Conservation (phyloP, 53 echinoderm and acorn worm species). For the Glandiceps talaboti region DNA sequence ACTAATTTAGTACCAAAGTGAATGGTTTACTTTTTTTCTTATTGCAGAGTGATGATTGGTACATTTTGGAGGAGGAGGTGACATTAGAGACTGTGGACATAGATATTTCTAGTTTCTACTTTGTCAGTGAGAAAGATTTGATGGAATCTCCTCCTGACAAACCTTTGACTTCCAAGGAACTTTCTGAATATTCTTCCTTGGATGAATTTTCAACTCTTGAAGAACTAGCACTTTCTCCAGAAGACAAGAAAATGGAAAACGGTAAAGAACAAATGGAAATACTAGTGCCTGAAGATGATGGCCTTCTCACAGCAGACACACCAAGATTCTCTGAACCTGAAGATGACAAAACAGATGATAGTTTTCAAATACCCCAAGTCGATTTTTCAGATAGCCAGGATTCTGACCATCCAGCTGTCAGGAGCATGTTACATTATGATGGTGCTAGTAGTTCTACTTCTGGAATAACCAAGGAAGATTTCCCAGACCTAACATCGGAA, state of each 20-base stretch:
- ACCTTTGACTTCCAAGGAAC: background rate
- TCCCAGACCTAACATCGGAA: constrained; percentile 6
- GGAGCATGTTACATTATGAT: background rate
- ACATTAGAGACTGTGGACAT: background rate
- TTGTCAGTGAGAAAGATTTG: background rate
- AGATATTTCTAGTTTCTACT: background rate
- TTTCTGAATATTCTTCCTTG: background rate
- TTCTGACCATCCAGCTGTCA: constrained; percentile 29
- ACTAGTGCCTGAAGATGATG: background rate
- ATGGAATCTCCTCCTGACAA: background rate
- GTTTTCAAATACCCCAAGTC: background rate
- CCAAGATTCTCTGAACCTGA: background rate
- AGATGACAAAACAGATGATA: background rate
- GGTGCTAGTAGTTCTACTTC: background rate
- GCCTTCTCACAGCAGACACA: background rate
- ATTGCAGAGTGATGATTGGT: background rate
- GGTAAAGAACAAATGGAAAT: background rate
- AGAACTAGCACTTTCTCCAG: background rate
- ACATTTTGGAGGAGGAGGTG: background rate
- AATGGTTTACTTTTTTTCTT: no score
- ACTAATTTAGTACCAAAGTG: no score
- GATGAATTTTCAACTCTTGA: background rate
- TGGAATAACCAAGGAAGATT: background rate
- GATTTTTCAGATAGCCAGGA: constrained; percentile 32
- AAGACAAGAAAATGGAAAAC: background rate